phyloP scores from a whole-genome alignment of 2,888 invertebrate genomes.

The Bursaphelenchus okinawaensis region DNA sequence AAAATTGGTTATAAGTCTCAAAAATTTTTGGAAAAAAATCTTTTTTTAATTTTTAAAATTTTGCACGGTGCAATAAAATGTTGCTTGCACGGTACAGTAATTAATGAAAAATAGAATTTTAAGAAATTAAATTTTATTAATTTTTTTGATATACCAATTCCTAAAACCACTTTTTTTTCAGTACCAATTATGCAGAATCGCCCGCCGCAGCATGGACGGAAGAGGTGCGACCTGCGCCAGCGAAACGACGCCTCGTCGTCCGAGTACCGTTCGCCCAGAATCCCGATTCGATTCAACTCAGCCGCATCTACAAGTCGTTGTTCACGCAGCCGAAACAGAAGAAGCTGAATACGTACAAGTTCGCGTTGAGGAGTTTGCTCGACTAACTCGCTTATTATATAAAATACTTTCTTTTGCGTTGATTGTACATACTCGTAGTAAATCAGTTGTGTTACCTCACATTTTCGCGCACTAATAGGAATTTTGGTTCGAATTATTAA shows the following conservation, averaged over 20 bases:
- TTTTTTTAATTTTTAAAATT: too few relatives aligned
- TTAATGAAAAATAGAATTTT: too few relatives aligned
- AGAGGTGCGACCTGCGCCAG: background rate
- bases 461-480: background rate
- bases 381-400: background rate
- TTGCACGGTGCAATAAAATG: too few relatives aligned
- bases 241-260: conserved; percentile 22
- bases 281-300: conserved; percentile 19
- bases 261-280: conserved; percentile 26
- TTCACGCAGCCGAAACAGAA: conserved; percentile 21
- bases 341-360: background rate
- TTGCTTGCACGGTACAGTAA: too few relatives aligned
- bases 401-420: background rate
- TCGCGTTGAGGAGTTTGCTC: background rate
- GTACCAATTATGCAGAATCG: background rate
- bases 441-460: background rate
- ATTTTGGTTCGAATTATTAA: too few relatives aligned
- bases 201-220: background rate
- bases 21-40: too few relatives aligned
- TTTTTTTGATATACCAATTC: too few relatives aligned
- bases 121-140: too few relatives aligned
- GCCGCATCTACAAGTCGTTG: conserved; percentile 24
- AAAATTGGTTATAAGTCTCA: too few relatives aligned
- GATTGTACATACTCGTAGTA: background rate
- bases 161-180: too few relatives aligned